Evolutionary conservation across 2,888 invertebrate genomes (phyloP).

Genomic region (Parnassius smintheus): DNA sequence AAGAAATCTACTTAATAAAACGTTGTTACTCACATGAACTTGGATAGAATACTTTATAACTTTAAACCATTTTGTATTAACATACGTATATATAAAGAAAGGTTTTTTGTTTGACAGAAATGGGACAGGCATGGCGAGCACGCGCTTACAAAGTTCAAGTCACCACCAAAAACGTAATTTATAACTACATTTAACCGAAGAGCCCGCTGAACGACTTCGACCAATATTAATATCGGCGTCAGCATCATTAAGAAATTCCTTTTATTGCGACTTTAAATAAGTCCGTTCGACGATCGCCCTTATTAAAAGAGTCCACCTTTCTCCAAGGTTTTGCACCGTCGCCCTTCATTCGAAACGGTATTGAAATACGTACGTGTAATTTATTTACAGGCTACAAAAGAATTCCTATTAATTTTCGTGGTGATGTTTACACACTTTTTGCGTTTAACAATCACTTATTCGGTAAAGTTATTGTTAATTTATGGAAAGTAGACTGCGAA

Average conservation of each 20-base stretch:
- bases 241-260: slow-evolving; percentile 79
- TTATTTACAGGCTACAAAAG: slow-evolving; percentile 55
- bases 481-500: slow-evolving; percentile 30
- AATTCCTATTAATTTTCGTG: slow-evolving; percentile 59
- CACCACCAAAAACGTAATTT: slow-evolving; percentile 70
- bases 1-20: too few relatives aligned
- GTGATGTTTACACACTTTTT: slow-evolving; percentile 54
- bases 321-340: slow-evolving; percentile 71
- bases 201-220: slow-evolving; percentile 57
- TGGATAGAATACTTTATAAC: too few relatives aligned
- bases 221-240: slow-evolving; percentile 75
- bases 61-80: too few relatives aligned
- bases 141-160: slow-evolving; percentile 32
- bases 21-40: too few relatives aligned
- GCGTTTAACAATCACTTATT: slow-evolving; percentile 66
- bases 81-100: background rate
- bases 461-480: slow-evolving; percentile 52
- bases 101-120: slow-evolving; percentile 32
- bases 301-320: slow-evolving; percentile 74
- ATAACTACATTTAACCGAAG: slow-evolving; percentile 71
- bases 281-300: slow-evolving; percentile 66
- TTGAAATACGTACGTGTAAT: slow-evolving; percentile 48
- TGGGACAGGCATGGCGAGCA: slow-evolving; percentile 36
- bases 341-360: slow-evolving; percentile 66
- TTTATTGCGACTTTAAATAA: slow-evolving; percentile 79